Evolutionary conservation across 1,140 invertebrate genomes (phyloP).

Genomic region (Solenopsis fugax): DNA sequence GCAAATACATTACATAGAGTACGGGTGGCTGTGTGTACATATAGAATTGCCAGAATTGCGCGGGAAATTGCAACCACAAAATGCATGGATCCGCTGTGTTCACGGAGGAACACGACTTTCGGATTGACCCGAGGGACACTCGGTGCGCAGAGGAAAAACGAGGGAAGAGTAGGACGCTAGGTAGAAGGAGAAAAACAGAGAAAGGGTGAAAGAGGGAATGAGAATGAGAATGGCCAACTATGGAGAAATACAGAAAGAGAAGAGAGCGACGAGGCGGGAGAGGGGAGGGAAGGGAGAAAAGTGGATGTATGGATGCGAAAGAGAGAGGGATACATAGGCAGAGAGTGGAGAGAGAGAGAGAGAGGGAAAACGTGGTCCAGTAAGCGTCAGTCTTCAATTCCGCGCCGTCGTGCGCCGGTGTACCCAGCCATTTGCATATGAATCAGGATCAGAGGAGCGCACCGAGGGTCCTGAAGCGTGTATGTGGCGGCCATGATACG

Average conservation of each 20-base stretch:
- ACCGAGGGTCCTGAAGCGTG: constrained; percentile 77
- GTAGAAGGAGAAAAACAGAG: constrained; percentile 18
- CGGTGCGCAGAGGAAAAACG: constrained; percentile 43
- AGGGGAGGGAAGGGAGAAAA: constrained; percentile 45
- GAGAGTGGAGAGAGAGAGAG: constrained; percentile 1
- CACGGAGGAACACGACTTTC: constrained; percentile 45
- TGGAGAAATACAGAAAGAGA: no score
- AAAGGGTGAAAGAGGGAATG: background rate
- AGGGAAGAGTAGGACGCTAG: background rate
- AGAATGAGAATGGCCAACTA: background rate
- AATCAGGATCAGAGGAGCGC: constrained; percentile 82
- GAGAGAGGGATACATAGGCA: background rate
- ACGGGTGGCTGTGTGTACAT: constrained; percentile 43
- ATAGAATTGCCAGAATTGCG: constrained; percentile 51
- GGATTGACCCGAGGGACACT: constrained; percentile 58
- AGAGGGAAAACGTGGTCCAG: constrained; percentile 74
- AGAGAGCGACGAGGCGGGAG: background rate
- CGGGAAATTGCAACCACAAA: constrained; percentile 65
- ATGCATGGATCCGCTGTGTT: constrained; percentile 36
- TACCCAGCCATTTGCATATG: constrained; percentile 84
- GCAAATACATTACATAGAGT: constrained; percentile 67
- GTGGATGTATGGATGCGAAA: constrained; percentile 59
- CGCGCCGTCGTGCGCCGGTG: constrained; percentile 70
- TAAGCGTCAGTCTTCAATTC: constrained; percentile 81
- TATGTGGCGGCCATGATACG: constrained; percentile 81